Base-by-base conservation (phyloP, 2,797 vertebrate species). In the Holocentrus rufus region DNA sequence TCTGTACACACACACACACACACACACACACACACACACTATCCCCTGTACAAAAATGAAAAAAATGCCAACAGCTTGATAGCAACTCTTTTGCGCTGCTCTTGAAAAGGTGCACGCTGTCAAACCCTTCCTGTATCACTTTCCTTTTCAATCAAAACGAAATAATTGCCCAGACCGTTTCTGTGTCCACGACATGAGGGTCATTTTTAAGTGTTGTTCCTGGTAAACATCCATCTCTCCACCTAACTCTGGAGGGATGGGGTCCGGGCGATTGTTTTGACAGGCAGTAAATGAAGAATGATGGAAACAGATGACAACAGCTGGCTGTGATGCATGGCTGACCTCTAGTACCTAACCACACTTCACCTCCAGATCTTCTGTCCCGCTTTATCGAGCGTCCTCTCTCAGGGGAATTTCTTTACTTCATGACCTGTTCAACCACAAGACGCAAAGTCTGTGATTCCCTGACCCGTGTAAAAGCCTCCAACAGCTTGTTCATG, bases 261-360 rank as follows among this genome's bases (percentile, higher is more conserved):
- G 42, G 60, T 46, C 59, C 69, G 66, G 58, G 74, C 64, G 64
- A 73, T 80, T 70, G 72, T 80, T 89, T 74, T 78, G 85, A 88
- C 86, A 86, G 75, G 68, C 83, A 69, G 65, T 39, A 58, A 72
- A 67, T 65, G 70, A 80, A 74, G 79, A 65, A 77, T 83, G 79
- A 91, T 87, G 80, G 82, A 88, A 87, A 87, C 23, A 74, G 80
- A 86, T 84, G 81, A 88, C 67, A 82, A 70, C 72, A 60, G 65
- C 54, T 65, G 76, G 46, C 64, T 76, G 59, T 71, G 66, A 88
- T 64, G 69, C 61, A 76, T 31, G 42, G 39, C 42, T 7, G 34
- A 79, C 74, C 67, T 72, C 53, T 4, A 34, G 22, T 57, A 22
- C 39, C 55, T 66, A 56, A 62, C 42, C 42, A 23, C 22, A n/a